Base-by-base conservation (phyloP, 2,113 vertebrate species). In the Polypterus bichir region DNA sequence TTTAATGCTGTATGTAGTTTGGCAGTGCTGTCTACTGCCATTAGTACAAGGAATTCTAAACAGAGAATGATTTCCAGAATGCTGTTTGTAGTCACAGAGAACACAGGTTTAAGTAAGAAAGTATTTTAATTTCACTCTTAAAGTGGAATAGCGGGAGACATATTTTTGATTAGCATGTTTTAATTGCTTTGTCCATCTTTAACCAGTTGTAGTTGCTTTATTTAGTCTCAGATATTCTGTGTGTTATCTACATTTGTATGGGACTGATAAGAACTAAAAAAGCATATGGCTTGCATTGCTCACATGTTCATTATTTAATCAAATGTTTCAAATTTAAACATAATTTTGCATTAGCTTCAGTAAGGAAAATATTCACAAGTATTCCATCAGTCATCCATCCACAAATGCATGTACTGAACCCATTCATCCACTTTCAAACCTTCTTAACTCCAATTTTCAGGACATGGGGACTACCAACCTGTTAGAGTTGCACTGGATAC, bases 1-100 rank as follows among this genome's bases (percentile, higher is more conserved):
- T 44, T 59, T 62, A 63, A 66, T 65, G 66, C 66, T 62, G 45
- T 57, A 64, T 49, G 48, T 52, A 62, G 59, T 54, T 64, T 67
- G 65, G 52, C 62, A 56, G 4, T 8, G 27, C 56, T 58, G 27
- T 3, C 56, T 3, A 51, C 27, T 10, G 46, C 58, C 9, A 9
- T n/a, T 58, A 4, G 44, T 11, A 9, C 44, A 58, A 8, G 5
- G 7, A 44, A 7, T 45, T 4, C 46, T 4, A 58, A 58, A 7
- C n/a, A 58, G 10, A 52, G 10, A 52, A 3, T 8, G 51, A 10
- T 8, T 52, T 52, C 10, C 10, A 58, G 46, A 58, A 58, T 52
- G 51, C 7, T 8, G 10, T 52, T 27, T 45, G 9, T 45, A 58
- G 46, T 4, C 56, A 45, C 44, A 8, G 9, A 4, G 46, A 45